Conservation (phyloP, 2,888 invertebrate genomes). For the Diloba caeruleocephala region DNA sequence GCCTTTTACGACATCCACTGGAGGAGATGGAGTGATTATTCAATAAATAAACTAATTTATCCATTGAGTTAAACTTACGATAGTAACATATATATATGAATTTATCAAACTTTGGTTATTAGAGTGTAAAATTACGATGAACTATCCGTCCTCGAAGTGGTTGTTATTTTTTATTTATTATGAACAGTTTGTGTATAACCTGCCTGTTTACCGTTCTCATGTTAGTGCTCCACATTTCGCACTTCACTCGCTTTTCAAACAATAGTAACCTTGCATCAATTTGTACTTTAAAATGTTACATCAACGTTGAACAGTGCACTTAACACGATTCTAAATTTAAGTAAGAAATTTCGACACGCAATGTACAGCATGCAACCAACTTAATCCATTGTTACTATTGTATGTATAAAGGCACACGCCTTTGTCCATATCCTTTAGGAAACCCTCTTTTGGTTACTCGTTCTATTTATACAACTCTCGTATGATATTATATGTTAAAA, state of each 20-base stretch:
- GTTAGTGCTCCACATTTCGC: conserved; percentile 67
- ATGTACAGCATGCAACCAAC: conserved; percentile 41
- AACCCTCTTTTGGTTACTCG: no score
- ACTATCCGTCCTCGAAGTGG: conserved; percentile 39
- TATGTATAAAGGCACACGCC: no score
- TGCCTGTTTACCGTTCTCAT: conserved; percentile 68
- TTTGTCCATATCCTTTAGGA: no score
- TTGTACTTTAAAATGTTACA: conserved; percentile 59
- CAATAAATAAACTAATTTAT: no score
- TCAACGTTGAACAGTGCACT: conserved; percentile 62
- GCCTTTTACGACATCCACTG: no score
- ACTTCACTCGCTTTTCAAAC: conserved; percentile 62
- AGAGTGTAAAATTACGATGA: conserved; percentile 36
- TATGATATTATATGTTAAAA: no score
- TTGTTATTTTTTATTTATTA: conserved; percentile 47
- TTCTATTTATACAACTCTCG: no score
- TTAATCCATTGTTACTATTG: conserved; percentile 18
- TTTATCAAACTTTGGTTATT: conserved; percentile 25
- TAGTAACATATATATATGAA: no score
- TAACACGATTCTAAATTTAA: conserved; percentile 61
- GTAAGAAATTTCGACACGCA: conserved; percentile 57
- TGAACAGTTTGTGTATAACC: conserved; percentile 44
- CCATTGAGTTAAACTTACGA: no score
- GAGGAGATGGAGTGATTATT: no score
- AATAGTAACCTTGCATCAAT: conserved; percentile 74